Evolutionary conservation across 2,113 vertebrate species (phyloP).

Genomic region (Micromys minutus): DNA sequence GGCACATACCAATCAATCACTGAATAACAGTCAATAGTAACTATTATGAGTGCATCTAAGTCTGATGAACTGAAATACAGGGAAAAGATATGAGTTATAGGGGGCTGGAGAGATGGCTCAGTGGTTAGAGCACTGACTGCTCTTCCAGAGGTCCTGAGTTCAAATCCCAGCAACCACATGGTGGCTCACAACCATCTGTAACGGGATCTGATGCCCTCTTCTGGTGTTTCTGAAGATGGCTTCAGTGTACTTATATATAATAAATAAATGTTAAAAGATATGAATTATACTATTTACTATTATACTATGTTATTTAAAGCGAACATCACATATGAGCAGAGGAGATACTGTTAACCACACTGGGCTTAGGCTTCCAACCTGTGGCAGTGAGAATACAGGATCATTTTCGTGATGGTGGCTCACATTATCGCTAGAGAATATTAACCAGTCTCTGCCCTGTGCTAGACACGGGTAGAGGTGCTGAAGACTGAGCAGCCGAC

Average conservation of each 20-base stretch:
- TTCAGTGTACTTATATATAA: no score
- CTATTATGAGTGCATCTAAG: conserved; percentile 7
- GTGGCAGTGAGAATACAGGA: neutral
- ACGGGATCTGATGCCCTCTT: no score
- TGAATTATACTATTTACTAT: neutral
- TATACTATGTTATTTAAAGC: conserved; percentile 47
- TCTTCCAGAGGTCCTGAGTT: no score
- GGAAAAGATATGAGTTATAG: neutral
- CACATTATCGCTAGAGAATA: neutral
- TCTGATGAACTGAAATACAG: conserved; percentile 10
- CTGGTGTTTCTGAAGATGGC: no score
- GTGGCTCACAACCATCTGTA: no score
- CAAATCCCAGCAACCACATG: no score
- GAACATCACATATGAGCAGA: neutral
- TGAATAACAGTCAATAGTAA: neutral
- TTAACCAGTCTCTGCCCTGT: neutral
- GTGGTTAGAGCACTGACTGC: no score
- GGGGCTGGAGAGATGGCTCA: no score
- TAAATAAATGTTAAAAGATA: no score
- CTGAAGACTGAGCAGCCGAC: neutral
- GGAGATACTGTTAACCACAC: neutral
- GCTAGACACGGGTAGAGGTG: neutral
- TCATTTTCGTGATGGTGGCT: neutral
- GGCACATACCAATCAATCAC: neutral
- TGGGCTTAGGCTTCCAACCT: neutral